These are phyloP conservation scores for Varanus salvator DNA, from an alignment of 2,113 vertebrate species.

Conservation along the genomic window DNA sequence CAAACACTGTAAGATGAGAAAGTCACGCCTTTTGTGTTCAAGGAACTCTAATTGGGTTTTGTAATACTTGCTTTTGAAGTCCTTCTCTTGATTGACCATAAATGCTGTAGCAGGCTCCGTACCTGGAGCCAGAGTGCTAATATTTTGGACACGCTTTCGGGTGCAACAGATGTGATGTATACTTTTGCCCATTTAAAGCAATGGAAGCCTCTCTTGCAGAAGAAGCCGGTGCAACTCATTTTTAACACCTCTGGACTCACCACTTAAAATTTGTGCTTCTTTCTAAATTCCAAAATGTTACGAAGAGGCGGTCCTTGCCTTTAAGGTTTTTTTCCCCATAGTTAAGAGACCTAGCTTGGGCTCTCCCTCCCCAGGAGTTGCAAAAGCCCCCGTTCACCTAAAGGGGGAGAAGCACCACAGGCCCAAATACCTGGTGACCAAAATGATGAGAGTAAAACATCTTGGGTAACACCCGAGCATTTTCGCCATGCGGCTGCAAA, in stretches of 20 bases:
- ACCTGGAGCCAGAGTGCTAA: constrained; percentile 56
- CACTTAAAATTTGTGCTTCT: constrained; percentile 53
- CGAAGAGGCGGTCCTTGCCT: constrained; percentile 17
- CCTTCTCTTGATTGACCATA: constrained; percentile 66
- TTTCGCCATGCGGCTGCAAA: constrained; percentile 63
- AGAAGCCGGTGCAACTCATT: constrained; percentile 33
- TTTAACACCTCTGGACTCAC: constrained; percentile 62
- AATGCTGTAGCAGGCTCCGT: constrained; percentile 58
- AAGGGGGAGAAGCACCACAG: constrained; percentile 38
- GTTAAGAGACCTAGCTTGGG: constrained; percentile 53
- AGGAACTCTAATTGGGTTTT: constrained; percentile 72
- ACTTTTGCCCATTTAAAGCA: not conserved
- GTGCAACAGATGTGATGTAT: not conserved
- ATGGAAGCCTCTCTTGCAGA: not conserved
- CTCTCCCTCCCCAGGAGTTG: constrained; percentile 38
- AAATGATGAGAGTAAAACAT: constrained; percentile 33
- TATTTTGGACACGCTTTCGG: constrained; percentile 4
- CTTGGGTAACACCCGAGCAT: constrained; percentile 62
- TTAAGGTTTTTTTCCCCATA: not conserved
- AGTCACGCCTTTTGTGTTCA: constrained; percentile 50
- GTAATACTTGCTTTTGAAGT: constrained; percentile 59
- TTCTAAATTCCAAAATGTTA: constrained; percentile 51
- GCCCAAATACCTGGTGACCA: constrained; percentile 41
- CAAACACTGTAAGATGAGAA: constrained; percentile 71
- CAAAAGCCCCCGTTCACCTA: constrained; percentile 42